Evolutionary conservation across 1,140 invertebrate genomes (phyloP), one percentile per base, ranked within the genome.

Genomic region (Pteromalus puparum): DNA sequence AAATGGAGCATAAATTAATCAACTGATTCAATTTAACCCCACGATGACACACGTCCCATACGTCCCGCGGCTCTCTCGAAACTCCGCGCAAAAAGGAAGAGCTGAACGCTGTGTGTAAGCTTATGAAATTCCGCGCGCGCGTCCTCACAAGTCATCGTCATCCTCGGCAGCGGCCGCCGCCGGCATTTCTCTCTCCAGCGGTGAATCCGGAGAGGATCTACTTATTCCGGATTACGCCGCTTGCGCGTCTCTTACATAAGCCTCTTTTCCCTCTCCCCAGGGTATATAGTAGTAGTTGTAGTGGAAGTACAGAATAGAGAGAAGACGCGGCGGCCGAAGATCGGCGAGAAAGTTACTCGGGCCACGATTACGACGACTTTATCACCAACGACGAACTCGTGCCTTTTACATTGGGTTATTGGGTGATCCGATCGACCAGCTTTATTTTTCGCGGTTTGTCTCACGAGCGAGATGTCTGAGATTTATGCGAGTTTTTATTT

Each of bases 191-290:
- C 46, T 48, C 46, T 61, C 30, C 30, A 42, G n/a, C 53, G 61
- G 30, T 61, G 61, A 68, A 68, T 79, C 61, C 77, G 61, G 61
- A 61, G 53, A 79, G 77, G 77, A 67, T 79, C 77, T 79, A 79
- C 61, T 79, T 79, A 61, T 61, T 79, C 61, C 77, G 61, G 61
- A 79, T 79, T 79, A 68, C 61, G 53, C 21, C 53, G 53, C 53
- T 61, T 6, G 53, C 53, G 61, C n/a, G 24, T n/a, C n/a, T 42
- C 28, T 75, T 75, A 75, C 74, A 42, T 75, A 75, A 75, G 74
- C 78, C 24, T 1, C 21, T 61, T 61, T 61, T 61, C 21, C 21
- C 5, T 73, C 72, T 73, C 18, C 21, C 15, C 4, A 4, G 30
- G 30, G 3, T 18, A n/a, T 18, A 61, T 18, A n/a, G 18, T 7